Conservation (phyloP, 2,888 invertebrate species). For the Chorisops tibialis region DNA sequence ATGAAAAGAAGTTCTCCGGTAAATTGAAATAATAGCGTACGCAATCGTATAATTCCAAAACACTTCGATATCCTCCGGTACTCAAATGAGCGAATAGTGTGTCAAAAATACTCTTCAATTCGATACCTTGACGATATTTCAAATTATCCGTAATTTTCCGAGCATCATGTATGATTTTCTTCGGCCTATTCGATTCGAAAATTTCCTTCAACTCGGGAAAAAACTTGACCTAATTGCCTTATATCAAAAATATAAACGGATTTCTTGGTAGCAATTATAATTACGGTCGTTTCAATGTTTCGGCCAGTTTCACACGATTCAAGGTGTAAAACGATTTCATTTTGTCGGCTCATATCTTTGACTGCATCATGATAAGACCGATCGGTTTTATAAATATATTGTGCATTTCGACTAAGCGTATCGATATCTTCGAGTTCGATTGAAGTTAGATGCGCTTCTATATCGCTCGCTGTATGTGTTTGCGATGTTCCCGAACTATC, state of each 20-base stretch:
- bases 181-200: conserved; percentile 37
- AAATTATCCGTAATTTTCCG: conserved; percentile 40
- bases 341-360: conserved; percentile 38
- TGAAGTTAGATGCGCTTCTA: conserved; percentile 19
- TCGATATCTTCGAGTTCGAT: conserved; percentile 32
- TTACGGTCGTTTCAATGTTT: conserved; percentile 36
- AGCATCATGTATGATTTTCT: conserved; percentile 39
- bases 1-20: conserved; percentile 35
- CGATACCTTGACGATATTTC: conserved; percentile 37
- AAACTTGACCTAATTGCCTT: conserved; percentile 38
- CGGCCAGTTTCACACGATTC: conserved; percentile 39
- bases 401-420: conserved; percentile 30
- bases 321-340: conserved; percentile 36
- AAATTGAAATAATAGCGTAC: conserved; percentile 36
- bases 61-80: conserved; percentile 33
- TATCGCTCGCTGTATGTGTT: neutral
- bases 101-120: conserved; percentile 40
- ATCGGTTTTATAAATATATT: conserved; percentile 40
- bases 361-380: conserved; percentile 41
- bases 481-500: neutral
- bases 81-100: conserved; percentile 40
- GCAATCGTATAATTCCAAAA: conserved; percentile 35
- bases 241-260: conserved; percentile 42
- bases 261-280: conserved; percentile 37
- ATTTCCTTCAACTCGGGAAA: conserved; percentile 38